Base-by-base conservation (phyloP, 1,140 invertebrate species). In the Danaus plexippus region DNA sequence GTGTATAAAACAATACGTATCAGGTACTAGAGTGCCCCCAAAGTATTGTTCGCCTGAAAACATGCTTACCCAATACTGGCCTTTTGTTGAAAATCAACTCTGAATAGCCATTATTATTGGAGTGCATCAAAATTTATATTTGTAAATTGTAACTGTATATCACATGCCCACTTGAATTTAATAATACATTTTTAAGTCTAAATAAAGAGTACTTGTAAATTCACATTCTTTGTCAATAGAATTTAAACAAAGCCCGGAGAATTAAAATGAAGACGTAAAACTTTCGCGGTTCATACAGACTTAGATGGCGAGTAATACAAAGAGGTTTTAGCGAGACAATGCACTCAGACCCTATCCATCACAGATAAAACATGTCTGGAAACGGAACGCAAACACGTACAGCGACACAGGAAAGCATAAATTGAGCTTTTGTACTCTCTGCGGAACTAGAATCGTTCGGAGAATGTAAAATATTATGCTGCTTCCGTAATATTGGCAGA, bases 281-380 rank as follows among this genome's bases (percentile, higher is more conserved):
- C 54, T 59, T 63, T 63, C 52, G 18, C 53, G 54, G 54, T 64
- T 60, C 54, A 63, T 59, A 46, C 47, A n/a, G 43, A 54, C 46
- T 55, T 50, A 54, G 12, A 47, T 50, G 40, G 57, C 13, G 15
- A 54, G 15, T 54, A 55, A 54, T 60, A 54, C 46, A 50, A 57
- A 61, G 61, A 65, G 63, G 52, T 53, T 64, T 64, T 53, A 57
- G 52, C 56, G 67, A 75, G 68, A 75, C 69, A 74, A 71, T 78
- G 71, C 68, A 70, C 61, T 69, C 56, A 61, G 54, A 32, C 48
- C 57, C 64, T 66, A 71, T 74, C 74, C 69, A 76, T 80, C 77
- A 77, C 59, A 64, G 62, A 73, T 69, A 66, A 71, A 75, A 73
- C 58, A 45, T 40, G 67, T 73, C 64, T 73, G 59, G 51, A 57